phyloP scores from a whole-genome alignment of 2,888 invertebrate genomes.

The Acanthosoma haemorrhoidale region DNA sequence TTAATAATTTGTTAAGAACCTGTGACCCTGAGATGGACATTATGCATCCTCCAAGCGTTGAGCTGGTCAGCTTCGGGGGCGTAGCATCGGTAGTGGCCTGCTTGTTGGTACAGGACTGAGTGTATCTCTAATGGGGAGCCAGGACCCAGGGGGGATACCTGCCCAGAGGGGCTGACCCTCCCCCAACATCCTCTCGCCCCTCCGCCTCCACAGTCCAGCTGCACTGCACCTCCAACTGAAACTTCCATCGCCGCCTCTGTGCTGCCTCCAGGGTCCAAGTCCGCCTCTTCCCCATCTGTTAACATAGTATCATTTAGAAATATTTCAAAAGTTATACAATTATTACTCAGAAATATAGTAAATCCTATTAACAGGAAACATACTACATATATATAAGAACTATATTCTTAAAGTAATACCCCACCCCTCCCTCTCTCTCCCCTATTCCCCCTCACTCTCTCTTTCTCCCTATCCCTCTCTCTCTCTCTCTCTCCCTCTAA shows the following conservation, averaged over 20 bases:
- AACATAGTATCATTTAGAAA: neutral
- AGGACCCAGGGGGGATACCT: conserved; percentile 51
- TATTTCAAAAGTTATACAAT: neutral
- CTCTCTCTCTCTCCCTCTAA: too few relatives aligned
- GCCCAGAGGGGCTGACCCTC: conserved; percentile 47
- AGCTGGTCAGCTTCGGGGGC: conserved; percentile 49
- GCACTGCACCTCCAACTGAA: conserved; percentile 78
- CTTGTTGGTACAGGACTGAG: conserved; percentile 69
- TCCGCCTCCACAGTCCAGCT: conserved; percentile 78
- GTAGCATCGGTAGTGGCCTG: conserved; percentile 66
- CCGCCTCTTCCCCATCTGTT: conserved; percentile 35
- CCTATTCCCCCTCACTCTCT: too few relatives aligned
- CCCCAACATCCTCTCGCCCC: conserved; percentile 57
- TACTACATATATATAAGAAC: too few relatives aligned
- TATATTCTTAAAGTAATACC: too few relatives aligned
- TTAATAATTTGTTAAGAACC: too few relatives aligned
- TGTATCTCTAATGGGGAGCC: conserved; percentile 61
- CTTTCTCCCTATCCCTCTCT: too few relatives aligned
- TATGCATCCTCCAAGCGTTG: conserved; percentile 43
- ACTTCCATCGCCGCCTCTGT: conserved; percentile 71
- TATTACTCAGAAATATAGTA: too few relatives aligned
- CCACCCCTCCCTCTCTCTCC: too few relatives aligned
- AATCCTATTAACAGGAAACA: too few relatives aligned
- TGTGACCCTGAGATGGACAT: conserved; percentile 50
- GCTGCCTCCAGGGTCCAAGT: conserved; percentile 51